phyloP scores from a whole-genome alignment of 2,113 vertebrate species.

The Leptosomus discolor region DNA sequence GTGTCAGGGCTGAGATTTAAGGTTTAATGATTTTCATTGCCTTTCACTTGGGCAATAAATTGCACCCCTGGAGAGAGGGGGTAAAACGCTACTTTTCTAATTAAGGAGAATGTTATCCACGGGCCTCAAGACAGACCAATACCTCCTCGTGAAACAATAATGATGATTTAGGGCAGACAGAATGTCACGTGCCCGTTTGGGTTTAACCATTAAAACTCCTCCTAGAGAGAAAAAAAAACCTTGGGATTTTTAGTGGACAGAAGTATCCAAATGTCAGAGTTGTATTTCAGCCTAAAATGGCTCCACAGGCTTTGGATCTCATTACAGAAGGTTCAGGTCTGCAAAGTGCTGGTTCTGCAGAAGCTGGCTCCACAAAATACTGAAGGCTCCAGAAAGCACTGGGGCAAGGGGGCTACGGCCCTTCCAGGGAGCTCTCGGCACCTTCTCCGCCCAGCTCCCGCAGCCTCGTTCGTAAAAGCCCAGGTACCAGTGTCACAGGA shows the following conservation, averaged over 20 bases:
- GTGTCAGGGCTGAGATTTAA: neutral
- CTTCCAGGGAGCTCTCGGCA: neutral
- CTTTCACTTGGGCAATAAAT: slow-evolving; percentile 16
- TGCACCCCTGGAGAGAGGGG: neutral
- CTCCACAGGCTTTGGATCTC: neutral
- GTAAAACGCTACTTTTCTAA: slow-evolving; percentile 3
- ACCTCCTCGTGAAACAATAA: neutral
- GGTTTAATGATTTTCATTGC: slow-evolving; percentile 19
- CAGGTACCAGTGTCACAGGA: neutral
- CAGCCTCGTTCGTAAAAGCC: accelerated
- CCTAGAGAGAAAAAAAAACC: neutral
- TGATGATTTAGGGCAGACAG: neutral
- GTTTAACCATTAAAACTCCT: neutral
- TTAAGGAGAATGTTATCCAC: neutral
- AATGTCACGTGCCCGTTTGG: neutral
- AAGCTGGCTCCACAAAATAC: neutral
- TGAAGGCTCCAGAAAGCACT: neutral
- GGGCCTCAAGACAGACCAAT: neutral
- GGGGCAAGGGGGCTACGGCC: accelerated
- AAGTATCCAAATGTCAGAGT: neutral
- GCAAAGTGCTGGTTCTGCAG: neutral
- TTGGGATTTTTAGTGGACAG: neutral
- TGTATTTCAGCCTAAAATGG: neutral
- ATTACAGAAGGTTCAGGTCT: neutral
- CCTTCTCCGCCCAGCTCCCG: neutral